Conservation (phyloP, 2,797 vertebrate genomes). For the Spizella passerina region DNA sequence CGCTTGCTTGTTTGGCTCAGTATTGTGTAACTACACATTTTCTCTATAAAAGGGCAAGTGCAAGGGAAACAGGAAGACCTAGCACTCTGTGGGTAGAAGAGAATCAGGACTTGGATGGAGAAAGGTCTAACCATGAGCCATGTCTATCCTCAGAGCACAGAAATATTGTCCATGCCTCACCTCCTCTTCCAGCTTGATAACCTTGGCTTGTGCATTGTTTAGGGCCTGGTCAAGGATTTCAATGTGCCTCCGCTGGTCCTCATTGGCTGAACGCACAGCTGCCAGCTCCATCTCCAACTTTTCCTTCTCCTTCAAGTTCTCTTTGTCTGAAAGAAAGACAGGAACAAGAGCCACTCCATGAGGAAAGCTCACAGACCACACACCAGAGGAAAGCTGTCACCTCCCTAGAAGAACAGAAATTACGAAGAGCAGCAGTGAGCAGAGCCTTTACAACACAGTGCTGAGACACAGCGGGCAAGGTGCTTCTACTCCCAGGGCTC, state of each 20-base stretch:
- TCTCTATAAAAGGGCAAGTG: background rate
- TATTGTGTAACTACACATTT: background rate
- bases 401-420: background rate
- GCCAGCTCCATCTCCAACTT: slow-evolving; percentile 83
- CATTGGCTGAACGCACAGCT: slow-evolving; percentile 78
- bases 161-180: slow-evolving; percentile 60
- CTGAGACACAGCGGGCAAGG: background rate
- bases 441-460: background rate
- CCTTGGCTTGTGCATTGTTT: slow-evolving; percentile 84
- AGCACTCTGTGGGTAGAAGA: background rate
- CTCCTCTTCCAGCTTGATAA: slow-evolving; percentile 88
- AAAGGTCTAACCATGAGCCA: background rate
- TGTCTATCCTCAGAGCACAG: background rate
- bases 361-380: background rate
- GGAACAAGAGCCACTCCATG: slow-evolving; percentile 24
- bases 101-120: background rate
- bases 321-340: slow-evolving; percentile 77
- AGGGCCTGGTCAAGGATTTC: slow-evolving; percentile 88
- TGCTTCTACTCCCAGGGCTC: background rate
- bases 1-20: background rate
- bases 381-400: slow-evolving; percentile 12
- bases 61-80: background rate
- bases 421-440: background rate
- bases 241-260: slow-evolving; percentile 85
- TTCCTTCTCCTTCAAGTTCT: slow-evolving; percentile 85